These are phyloP conservation scores for Iselma pallidipennis DNA, from an alignment of 2,888 invertebrate species.

Conservation along the genomic window DNA sequence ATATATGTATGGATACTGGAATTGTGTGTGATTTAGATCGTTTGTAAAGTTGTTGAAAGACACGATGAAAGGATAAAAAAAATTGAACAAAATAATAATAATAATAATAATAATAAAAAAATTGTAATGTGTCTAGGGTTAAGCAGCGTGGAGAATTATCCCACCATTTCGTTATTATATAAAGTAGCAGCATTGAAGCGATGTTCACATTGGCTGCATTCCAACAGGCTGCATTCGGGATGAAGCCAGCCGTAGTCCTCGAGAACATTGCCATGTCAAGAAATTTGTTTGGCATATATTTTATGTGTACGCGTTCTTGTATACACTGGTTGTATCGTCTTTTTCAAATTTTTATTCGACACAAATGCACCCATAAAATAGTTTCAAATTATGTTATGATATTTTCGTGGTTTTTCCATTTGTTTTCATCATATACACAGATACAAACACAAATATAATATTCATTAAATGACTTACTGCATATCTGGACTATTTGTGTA, in stretches of 20 bases:
- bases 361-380: constrained; percentile 29
- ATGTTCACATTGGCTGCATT: constrained; percentile 48
- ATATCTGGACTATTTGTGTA: neutral
- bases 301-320: neutral
- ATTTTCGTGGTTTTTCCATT: constrained; percentile 27
- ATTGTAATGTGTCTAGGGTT: constrained; percentile 31
- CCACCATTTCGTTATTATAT: constrained; percentile 41
- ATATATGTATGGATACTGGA: neutral
- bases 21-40: neutral
- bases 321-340: neutral
- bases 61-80: neutral
- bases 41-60: neutral
- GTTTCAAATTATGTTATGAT: constrained; percentile 42
- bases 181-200: constrained; percentile 45
- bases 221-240: constrained; percentile 48
- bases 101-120: neutral
- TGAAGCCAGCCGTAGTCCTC: constrained; percentile 34
- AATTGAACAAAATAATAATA: neutral
- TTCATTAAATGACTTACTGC: neutral
- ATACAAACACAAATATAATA: neutral
- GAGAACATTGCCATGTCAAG: constrained; percentile 22
- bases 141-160: constrained; percentile 44
- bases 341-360: constrained; percentile 19
- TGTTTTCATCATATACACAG: neutral
- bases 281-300: constrained; percentile 23